These are phyloP conservation scores for Mesembrinibis cayennensis DNA, from an alignment of 2,113 vertebrate species.

Conservation along the genomic window DNA sequence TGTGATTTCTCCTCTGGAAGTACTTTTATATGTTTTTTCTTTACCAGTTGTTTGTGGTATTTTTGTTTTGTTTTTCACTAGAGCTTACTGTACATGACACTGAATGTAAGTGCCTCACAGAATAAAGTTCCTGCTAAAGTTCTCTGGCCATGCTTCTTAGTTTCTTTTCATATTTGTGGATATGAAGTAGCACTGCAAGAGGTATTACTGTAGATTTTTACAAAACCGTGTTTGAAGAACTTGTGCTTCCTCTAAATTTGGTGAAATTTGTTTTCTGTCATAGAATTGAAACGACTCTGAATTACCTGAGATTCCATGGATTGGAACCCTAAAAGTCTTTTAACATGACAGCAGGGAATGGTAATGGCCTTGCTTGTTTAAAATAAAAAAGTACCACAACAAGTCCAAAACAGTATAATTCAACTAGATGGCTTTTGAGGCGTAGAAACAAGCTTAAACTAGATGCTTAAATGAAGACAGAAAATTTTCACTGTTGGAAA, in stretches of 20 bases:
- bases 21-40: background rate
- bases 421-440: background rate
- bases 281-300: background rate
- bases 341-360: background rate
- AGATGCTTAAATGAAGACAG: background rate
- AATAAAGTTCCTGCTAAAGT: background rate
- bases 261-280: background rate
- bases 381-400: background rate
- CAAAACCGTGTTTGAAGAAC: background rate
- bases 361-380: background rate
- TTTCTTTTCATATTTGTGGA: background rate
- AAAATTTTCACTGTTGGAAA: background rate
- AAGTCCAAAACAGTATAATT: background rate
- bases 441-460: background rate
- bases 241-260: background rate
- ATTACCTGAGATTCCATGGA: background rate
- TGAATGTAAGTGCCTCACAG: background rate
- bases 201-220: background rate
- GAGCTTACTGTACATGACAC: background rate
- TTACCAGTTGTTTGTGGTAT: background rate
- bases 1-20: background rate
- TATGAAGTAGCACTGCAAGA: background rate
- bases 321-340: background rate
- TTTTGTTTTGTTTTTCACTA: background rate
- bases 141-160: background rate